Base-by-base conservation (phyloP, 2,888 invertebrate genomes). In the Cantharis rustica region DNA sequence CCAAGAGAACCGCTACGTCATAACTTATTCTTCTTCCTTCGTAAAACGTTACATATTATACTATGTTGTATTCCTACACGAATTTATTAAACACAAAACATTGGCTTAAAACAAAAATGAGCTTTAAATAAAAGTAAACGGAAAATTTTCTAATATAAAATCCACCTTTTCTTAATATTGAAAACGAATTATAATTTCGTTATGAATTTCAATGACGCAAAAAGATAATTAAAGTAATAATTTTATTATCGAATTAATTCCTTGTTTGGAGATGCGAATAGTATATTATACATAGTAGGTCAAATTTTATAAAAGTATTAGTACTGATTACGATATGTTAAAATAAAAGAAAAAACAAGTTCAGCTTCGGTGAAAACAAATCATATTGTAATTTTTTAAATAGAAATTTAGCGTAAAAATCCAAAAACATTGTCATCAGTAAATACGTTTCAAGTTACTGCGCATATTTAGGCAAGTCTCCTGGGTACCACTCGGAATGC, bases 371-470 rank as follows among this genome's bases (percentile, higher is more conserved):
- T n/a, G n/a, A n/a, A 7, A 47, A n/a, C 47, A n/a, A 47, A 47
- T 47, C 47, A 47, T 5, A 47, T 63, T 16, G 16, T 27, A 16
- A 27, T 69, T 69, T 71, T 72, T 26, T 69, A 73, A 77, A 73
- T 66, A 63, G 23, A 64, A 77, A 77, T 77, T 79, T 75, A 68
- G 75, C 69, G 76, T 75, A 78, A 79, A 79, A 75, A 72, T 74
- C 72, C 72, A 74, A 75, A 78, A 81, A 82, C 79, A 81, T 81
- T 83, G 82, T 83, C 83, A 83, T 83, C 80, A 90, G 90, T 90
- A 90, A 90, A 90, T 90, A 89, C 89, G 90, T 90, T 90, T 89
- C 89, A 90, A 90, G 90, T 90, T 90, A 89, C 89, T 90, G 90
- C 83, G 83, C 83, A 83, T 83, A 83, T 82, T 82, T 83, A 82